Evolutionary conservation across 2,888 invertebrate genomes (phyloP).

Genomic region (Aplocera efformata): DNA sequence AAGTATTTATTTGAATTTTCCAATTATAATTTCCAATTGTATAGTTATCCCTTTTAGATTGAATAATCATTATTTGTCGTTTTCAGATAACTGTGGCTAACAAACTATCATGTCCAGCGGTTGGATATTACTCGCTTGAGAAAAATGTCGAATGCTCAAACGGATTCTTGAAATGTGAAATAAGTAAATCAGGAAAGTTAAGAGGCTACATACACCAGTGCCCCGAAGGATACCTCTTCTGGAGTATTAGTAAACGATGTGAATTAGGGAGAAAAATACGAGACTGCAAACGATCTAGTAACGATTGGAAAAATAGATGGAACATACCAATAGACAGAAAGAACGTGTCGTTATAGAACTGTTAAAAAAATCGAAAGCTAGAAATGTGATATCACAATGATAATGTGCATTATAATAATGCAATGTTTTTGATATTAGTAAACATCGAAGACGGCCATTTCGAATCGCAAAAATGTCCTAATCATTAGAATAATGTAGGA

Average conservation of each 20-base stretch:
- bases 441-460: conserved; percentile 6
- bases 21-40: neutral
- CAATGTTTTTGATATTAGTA: conserved; percentile 21
- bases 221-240: conserved; percentile 87
- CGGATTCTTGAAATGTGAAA: conserved; percentile 86
- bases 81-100: conserved; percentile 83
- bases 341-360: conserved; percentile 65
- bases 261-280: conserved; percentile 82
- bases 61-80: conserved; percentile 13
- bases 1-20: conserved; percentile 41
- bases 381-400: conserved; percentile 38
- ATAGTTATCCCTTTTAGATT: neutral
- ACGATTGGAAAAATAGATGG: conserved; percentile 71
- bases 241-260: conserved; percentile 88
- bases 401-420: conserved; percentile 20
- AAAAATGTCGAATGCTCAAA: conserved; percentile 83
- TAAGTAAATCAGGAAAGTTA: conserved; percentile 67
- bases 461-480: neutral
- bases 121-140: conserved; percentile 86
- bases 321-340: conserved; percentile 78
- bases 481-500: too few relatives aligned
- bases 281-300: conserved; percentile 76
- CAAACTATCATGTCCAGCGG: conserved; percentile 81
- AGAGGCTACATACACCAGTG: conserved; percentile 88
- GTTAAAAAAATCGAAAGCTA: conserved; percentile 17